Conservation (phyloP, 2,113 vertebrate genomes). For the Myotis lucifugus region DNA sequence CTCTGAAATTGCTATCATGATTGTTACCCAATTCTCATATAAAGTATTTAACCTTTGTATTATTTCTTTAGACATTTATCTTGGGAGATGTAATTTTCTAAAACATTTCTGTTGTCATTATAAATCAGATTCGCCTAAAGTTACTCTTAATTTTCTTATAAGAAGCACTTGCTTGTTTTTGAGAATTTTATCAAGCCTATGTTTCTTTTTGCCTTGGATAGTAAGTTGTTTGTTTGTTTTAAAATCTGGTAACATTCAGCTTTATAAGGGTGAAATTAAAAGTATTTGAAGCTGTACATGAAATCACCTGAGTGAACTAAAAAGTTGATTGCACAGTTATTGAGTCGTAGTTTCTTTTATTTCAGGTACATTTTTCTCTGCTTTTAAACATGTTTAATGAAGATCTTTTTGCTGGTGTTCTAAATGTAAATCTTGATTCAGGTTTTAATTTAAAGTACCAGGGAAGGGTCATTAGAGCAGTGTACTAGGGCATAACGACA, state of each 20-base stretch:
- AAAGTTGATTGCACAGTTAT: not conserved
- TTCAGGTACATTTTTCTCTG: slow-evolving; percentile 46
- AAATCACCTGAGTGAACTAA: not conserved
- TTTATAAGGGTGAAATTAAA: slow-evolving; percentile 35
- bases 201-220: not conserved
- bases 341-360: not conserved
- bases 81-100: slow-evolving; percentile 16
- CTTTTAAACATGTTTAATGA: not conserved
- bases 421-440: not conserved
- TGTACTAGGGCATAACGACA: not conserved
- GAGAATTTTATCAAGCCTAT: not conserved
- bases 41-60: not conserved
- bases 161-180: slow-evolving; percentile 29
- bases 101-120: not conserved
- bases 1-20: slow-evolving; percentile 2
- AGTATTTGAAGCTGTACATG: not conserved
- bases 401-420: not conserved
- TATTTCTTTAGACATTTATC: not conserved
- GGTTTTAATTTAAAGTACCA: not conserved
- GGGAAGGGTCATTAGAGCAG: not conserved
- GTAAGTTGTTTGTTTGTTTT: not conserved
- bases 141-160: slow-evolving; percentile 39
- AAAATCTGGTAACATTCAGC: not conserved
- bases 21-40: not conserved
- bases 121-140: not conserved